phyloP scores from a whole-genome alignment of 2,113 vertebrate species.

The Columba livia region DNA sequence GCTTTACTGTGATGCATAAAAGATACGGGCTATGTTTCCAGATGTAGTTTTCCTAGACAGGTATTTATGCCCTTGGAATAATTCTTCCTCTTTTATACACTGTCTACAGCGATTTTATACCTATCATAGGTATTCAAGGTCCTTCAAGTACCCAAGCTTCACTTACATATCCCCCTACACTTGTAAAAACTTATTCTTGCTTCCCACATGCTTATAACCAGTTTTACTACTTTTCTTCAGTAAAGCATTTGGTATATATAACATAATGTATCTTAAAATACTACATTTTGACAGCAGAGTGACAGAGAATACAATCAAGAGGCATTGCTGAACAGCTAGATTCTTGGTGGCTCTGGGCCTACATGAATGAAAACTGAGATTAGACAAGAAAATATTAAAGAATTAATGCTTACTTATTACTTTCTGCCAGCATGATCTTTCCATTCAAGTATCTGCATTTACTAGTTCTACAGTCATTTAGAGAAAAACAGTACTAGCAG shows the following conservation, averaged over 20 bases:
- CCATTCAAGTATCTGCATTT: background rate
- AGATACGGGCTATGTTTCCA: background rate
- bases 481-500: background rate
- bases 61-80: background rate
- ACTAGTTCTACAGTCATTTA: background rate
- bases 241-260: background rate
- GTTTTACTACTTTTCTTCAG: background rate
- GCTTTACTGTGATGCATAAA: background rate
- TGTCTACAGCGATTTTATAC: background rate
- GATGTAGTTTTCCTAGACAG: background rate
- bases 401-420: background rate
- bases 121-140: background rate
- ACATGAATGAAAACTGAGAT: background rate
- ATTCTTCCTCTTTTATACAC: background rate
- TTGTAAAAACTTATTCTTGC: background rate
- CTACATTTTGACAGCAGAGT: background rate
- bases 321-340: background rate
- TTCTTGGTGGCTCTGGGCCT: background rate
- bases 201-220: background rate
- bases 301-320: background rate
- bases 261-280: background rate
- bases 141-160: background rate
- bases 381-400: background rate
- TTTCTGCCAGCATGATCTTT: background rate
- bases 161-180: background rate